Base-by-base conservation (phyloP, 2,888 invertebrate species). In the Callyntrura guangdongensis region DNA sequence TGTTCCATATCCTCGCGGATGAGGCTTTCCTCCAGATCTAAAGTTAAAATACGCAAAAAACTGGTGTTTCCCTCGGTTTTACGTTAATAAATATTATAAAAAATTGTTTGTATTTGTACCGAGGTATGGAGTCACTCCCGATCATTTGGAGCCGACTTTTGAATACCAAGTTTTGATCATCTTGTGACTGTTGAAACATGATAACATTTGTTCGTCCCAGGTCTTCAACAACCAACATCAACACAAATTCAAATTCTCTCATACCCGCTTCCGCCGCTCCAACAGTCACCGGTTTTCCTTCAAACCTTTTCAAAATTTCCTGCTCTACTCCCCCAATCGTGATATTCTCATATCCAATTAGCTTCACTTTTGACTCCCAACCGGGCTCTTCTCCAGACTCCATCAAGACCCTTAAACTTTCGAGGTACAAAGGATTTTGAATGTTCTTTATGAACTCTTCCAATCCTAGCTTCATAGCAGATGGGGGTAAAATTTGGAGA, bases 311-410 rank as follows among this genome's bases (percentile, higher is more conserved):
- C 17, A 93, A 79, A 1, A 61, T 84, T n/a, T 49, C 61, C 11
- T 91, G 45, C 1, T 92, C 92, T 0, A 92, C 93, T 8, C 93
- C 93, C 9, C 93, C 92, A 20, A 93, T 86, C 0, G 92, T 89
- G 11, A 93, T 90, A 69, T 93, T 93, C 86, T 93, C 93, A 56
- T 89, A 93, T 0, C 93, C 93, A 85, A 93, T 93, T 14, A 93
- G 59, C 9, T 79, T 81, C 11, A 93, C 90, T 84, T 93, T 93
- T 0, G 93, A 93, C 72, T 93, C 93, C 93, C 93, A 93, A 11
- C 93, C 93, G 1, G 90, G 84, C 64, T 93, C 93, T n/a, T 56
- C 25, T 14, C 93, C 93, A 0, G 53, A 49, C 82, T 93, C 93
- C 0, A 93, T 93, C 27, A 93, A 20, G 9, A 84, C 74, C 82